A percentile compares a stretch with the other conserved stretches of the same genome.
Conservation (phyloP, 2,797 vertebrate genomes). For the Danio kyathit region DNA sequence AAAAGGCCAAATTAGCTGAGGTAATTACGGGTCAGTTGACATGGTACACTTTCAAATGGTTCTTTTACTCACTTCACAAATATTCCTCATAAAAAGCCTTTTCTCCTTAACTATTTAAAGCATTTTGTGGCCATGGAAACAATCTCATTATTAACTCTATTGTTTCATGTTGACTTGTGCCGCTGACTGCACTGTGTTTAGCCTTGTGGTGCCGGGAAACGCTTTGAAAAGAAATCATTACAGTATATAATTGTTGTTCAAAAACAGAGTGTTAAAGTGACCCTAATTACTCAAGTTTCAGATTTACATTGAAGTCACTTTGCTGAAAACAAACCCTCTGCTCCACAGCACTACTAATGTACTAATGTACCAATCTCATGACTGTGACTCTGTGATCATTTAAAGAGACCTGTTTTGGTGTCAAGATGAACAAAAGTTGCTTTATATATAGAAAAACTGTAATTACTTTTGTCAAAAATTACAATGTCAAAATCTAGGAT, state of each 20-base stretch:
- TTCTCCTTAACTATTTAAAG: background rate
- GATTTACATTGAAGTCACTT: slow-evolving; percentile 43
- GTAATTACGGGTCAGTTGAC: slow-evolving; percentile 39
- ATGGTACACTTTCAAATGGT: slow-evolving; percentile 12
- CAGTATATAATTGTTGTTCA: background rate
- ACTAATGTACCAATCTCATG: background rate
- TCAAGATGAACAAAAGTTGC: background rate
- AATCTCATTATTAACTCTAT: slow-evolving; percentile 5
- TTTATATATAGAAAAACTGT: no score
- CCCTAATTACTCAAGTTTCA: slow-evolving; percentile 54
- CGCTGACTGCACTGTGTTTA: background rate
- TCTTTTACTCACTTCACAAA: background rate
- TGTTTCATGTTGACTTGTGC: slow-evolving; percentile 4
- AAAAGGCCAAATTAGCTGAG: slow-evolving; percentile 40
- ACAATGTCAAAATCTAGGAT: no score
- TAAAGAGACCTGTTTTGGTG: no score
- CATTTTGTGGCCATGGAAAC: slow-evolving; percentile 16
- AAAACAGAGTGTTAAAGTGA: background rate
- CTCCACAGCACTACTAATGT: background rate
- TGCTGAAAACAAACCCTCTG: background rate
- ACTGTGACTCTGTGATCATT: no score
- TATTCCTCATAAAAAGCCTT: background rate
- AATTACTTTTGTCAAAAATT: no score
- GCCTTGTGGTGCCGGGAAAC: slow-evolving; percentile 1
- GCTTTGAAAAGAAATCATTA: slow-evolving; percentile 22